Percentiles rank a stretch among this genome's conserved stretches.
Conservation (phyloP, 2,797 vertebrate genomes). For the Coregonus sp. region DNA sequence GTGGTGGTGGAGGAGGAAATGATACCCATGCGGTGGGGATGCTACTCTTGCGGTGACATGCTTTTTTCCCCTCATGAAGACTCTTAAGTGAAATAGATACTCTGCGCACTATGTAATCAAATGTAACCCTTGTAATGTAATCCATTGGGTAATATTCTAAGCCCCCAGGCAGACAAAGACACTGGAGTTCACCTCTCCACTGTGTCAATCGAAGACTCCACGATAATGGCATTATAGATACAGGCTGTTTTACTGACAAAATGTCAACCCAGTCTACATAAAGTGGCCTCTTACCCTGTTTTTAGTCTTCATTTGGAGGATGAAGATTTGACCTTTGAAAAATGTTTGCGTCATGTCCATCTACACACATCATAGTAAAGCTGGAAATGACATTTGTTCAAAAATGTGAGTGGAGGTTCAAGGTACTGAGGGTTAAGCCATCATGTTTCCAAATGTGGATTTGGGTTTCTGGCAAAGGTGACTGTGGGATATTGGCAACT, state of each 20-base stretch:
- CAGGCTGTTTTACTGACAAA: not conserved
- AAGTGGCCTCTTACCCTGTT: not conserved
- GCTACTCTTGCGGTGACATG: constrained; percentile 59
- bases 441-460: not conserved
- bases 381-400: too few relatives aligned
- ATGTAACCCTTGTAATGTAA: constrained; percentile 45
- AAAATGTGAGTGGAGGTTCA: not conserved
- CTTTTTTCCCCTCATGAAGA: constrained; percentile 37
- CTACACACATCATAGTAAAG: not conserved
- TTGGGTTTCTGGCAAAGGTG: not conserved
- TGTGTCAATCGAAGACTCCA: constrained; percentile 16
- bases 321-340: not conserved
- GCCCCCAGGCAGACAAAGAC: constrained; percentile 32
- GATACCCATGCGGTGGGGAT: constrained; percentile 50
- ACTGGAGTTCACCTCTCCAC: constrained; percentile 30
- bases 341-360: not conserved
- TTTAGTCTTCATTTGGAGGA: not conserved
- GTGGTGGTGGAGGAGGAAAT: constrained; percentile 46
- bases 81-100: constrained; percentile 59
- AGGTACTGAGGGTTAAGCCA: not conserved
- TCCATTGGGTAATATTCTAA: constrained; percentile 38
- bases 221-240: not conserved
- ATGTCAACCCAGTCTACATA: not conserved
- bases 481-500: not conserved
- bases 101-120: constrained; percentile 50